A percentile compares a stretch with the other conserved stretches of the same genome.
Conservation (phyloP, 2,888 invertebrate genomes). For the Nycteola revayana region DNA sequence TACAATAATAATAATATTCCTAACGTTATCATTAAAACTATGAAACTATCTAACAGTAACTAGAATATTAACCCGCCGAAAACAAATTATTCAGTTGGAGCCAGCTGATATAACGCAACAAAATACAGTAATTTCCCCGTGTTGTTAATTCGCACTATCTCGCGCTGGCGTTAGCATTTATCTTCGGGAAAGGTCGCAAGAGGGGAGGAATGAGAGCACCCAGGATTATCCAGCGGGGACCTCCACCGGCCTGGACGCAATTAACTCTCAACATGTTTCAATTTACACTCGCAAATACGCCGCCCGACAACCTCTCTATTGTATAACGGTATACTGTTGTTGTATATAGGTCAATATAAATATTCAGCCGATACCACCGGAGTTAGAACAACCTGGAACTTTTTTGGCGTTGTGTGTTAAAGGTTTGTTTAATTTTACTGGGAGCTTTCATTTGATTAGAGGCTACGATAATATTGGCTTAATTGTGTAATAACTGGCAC, state of each 20-base stretch:
- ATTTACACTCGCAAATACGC: conserved; percentile 77
- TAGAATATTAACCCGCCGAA: no score
- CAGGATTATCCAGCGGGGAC: conserved; percentile 51
- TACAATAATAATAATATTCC: no score
- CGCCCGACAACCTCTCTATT: conserved; percentile 45
- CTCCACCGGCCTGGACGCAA: conserved; percentile 63
- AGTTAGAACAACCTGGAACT: not conserved
- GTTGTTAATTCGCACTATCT: conserved; percentile 19
- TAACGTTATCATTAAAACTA: no score
- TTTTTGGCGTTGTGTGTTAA: no score
- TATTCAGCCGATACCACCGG: conserved; percentile 18
- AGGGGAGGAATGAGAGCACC: conserved; percentile 34
- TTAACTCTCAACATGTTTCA: conserved; percentile 77
- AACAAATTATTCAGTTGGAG: no score
- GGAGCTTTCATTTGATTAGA: no score
- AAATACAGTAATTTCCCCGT: conserved; percentile 10
- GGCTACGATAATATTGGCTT: no score
- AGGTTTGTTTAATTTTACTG: no score
- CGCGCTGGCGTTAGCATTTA: conserved; percentile 25
- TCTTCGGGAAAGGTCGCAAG: conserved; percentile 39
- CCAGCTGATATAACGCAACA: conserved; percentile 2
- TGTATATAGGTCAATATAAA: conserved; percentile 39
- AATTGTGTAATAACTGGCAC: no score
- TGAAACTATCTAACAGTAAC: no score
- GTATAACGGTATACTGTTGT: conserved; percentile 34